These are phyloP conservation scores for Seriola rivoliana DNA, from an alignment of 2,113 vertebrate genomes.

Conservation along the genomic window DNA sequence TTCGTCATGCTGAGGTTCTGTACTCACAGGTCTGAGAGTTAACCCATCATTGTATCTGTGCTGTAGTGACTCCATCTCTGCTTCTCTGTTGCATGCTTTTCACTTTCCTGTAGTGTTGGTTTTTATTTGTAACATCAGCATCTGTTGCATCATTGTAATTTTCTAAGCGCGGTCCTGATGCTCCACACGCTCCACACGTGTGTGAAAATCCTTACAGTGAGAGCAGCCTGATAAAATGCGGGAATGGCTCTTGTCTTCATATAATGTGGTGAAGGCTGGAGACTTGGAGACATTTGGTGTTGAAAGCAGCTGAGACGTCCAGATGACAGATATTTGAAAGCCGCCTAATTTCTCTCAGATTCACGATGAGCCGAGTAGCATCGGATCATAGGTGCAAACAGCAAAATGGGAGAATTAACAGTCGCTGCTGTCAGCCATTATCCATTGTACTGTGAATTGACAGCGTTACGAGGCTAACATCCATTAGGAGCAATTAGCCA, in stretches of 20 bases:
- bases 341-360: slow-evolving; percentile 52
- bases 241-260: slow-evolving; percentile 42
- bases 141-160: slow-evolving; percentile 16
- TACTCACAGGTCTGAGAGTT: background rate
- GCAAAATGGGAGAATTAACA: slow-evolving; percentile 53
- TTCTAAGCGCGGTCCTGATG: background rate
- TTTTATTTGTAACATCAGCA: background rate
- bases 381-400: slow-evolving; percentile 57
- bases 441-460: slow-evolving; percentile 33
- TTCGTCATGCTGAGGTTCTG: too few relatives aligned
- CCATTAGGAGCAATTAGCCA: slow-evolving; percentile 74
- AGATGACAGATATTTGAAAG: slow-evolving; percentile 66
- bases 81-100: background rate
- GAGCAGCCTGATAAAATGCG: slow-evolving; percentile 39
- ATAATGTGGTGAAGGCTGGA: slow-evolving; percentile 41
- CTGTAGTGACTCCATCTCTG: background rate
- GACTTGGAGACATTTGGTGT: slow-evolving; percentile 37
- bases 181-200: background rate
- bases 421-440: slow-evolving; percentile 58
- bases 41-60: background rate
- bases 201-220: slow-evolving; percentile 32
- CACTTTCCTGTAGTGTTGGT: background rate
- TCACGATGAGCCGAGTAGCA: slow-evolving; percentile 56
- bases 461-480: slow-evolving; percentile 44
- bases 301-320: slow-evolving; percentile 51